Conservation (phyloP, 1,140 invertebrate species). For the Micrasema longulum region DNA sequence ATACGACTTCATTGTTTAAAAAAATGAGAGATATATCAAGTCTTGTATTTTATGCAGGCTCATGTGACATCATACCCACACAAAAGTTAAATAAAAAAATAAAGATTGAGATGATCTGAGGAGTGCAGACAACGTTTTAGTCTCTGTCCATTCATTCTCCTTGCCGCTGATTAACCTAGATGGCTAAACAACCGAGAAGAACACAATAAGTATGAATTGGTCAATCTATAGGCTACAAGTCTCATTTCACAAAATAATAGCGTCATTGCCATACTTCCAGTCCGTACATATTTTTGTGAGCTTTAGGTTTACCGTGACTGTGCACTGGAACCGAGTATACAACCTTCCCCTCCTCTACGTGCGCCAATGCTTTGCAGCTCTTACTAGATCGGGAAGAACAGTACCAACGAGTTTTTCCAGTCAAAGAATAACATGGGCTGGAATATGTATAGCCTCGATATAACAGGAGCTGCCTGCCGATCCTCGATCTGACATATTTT, state of each 20-base stretch:
- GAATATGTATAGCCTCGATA: slow-evolving; percentile 29
- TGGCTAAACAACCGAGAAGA: no score
- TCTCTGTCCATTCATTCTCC: no score
- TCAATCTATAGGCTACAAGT: no score
- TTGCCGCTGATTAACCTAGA: no score
- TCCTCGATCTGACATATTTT: slow-evolving; percentile 17
- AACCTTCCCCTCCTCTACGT: slow-evolving; percentile 19
- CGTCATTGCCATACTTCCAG: slow-evolving; percentile 17
- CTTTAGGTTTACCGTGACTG: slow-evolving; percentile 25
- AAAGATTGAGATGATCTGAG: no score
- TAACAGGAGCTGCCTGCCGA: slow-evolving; percentile 26
- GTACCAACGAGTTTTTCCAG: slow-evolving; percentile 56
- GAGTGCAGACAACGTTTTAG: no score
- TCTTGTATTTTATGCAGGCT: no score
- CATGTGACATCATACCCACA: no score
- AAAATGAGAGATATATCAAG: no score
- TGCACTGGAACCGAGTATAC: slow-evolving; percentile 29
- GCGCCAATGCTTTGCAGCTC: slow-evolving; percentile 58
- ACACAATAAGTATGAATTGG: no score
- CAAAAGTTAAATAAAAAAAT: no score
- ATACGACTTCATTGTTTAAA: no score
- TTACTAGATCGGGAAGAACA: slow-evolving; percentile 58
- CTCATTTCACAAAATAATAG: background rate
- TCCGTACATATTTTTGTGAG: slow-evolving; percentile 5
- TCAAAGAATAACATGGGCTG: slow-evolving; percentile 23